Conservation (phyloP, 1,140 invertebrate species). For the Heliconius hermathena region DNA sequence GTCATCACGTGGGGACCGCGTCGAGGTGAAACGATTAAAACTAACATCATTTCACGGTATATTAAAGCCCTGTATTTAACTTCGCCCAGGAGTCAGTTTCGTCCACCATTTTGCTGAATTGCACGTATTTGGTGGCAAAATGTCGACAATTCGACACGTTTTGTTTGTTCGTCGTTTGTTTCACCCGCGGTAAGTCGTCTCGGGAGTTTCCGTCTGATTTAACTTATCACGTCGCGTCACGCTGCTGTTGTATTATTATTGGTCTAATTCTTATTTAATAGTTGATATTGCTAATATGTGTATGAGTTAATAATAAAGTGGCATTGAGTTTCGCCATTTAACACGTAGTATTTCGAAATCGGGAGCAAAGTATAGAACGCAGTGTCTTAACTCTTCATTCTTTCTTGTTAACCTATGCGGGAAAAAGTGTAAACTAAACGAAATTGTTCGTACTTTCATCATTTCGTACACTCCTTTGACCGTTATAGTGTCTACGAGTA, state of each 20-base stretch:
- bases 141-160: constrained; percentile 16
- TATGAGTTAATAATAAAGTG: too few relatives aligned
- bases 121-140: neutral
- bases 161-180: constrained; percentile 8
- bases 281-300: neutral
- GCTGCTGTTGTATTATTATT: neutral
- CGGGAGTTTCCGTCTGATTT: constrained; percentile 1
- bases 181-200: neutral
- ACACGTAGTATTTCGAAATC: too few relatives aligned
- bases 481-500: too few relatives aligned
- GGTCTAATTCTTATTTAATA: too few relatives aligned
- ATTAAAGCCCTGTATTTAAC: constrained; percentile 7
- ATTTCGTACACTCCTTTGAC: too few relatives aligned
- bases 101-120: neutral
- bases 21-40: neutral
- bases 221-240: constrained; percentile 9
- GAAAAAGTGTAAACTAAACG: too few relatives aligned
- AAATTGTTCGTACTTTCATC: too few relatives aligned
- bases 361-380: too few relatives aligned
- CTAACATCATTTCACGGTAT: neutral
- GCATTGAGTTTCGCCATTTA: too few relatives aligned
- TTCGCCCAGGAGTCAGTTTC: neutral
- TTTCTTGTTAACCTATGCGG: too few relatives aligned
- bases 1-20: neutral
- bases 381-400: too few relatives aligned